Percentiles rank a stretch among this genome's conserved stretches.
phyloP scores from a whole-genome alignment of 1,140 invertebrate species.

The Idris sp. region DNA sequence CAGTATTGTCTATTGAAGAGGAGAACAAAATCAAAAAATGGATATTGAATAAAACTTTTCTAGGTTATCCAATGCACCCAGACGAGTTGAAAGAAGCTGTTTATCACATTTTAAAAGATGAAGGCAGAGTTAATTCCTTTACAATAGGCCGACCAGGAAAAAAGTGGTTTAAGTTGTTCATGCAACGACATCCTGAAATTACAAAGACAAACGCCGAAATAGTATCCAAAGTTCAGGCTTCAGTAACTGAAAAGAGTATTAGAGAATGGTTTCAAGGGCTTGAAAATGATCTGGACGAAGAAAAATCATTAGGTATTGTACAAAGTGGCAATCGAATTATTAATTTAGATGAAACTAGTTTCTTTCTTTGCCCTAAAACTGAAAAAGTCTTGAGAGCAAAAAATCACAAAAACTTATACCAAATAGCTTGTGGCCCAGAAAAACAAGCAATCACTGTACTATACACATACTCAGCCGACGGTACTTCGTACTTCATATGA shows the following conservation, averaged over 20 bases:
- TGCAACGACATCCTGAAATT: slow-evolving; percentile 69
- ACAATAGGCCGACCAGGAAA: slow-evolving; percentile 65
- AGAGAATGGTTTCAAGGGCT: slow-evolving; percentile 69
- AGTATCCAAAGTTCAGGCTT: slow-evolving; percentile 65
- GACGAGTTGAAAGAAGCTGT: slow-evolving; percentile 61
- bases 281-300: slow-evolving; percentile 54
- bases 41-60: slow-evolving; percentile 57
- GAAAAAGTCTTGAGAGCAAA: no score
- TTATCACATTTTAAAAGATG: slow-evolving; percentile 42
- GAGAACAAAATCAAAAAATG: slow-evolving; percentile 51
- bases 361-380: no score
- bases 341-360: no score
- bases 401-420: no score
- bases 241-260: slow-evolving; percentile 64
- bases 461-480: neutral
- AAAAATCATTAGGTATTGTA: slow-evolving; percentile 58
- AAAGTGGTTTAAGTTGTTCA: slow-evolving; percentile 71
- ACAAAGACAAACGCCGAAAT: slow-evolving; percentile 64
- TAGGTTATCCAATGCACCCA: slow-evolving; percentile 64
- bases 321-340: slow-evolving; percentile 40
- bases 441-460: no score
- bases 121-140: slow-evolving; percentile 50
- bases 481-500: slow-evolving; percentile 18
- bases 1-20: slow-evolving; percentile 50
- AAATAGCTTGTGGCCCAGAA: no score